Conservation (phyloP, 2,113 vertebrate genomes). For the Orcinus orca region DNA sequence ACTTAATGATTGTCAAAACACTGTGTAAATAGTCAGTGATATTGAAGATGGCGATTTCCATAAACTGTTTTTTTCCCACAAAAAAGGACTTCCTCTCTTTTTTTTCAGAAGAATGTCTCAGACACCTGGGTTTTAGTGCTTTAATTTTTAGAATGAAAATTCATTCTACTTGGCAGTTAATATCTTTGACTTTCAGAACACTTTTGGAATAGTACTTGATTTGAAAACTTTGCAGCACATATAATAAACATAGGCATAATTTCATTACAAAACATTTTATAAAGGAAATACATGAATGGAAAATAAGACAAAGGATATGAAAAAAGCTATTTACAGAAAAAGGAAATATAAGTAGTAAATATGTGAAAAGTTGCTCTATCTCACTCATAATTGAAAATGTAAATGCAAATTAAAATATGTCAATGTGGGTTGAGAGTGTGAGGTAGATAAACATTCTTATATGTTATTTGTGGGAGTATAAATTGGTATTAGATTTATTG, state of each 20-base stretch:
- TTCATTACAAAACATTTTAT: not conserved
- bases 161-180: slow-evolving; percentile 43
- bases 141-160: slow-evolving; percentile 56
- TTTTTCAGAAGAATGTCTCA: not conserved
- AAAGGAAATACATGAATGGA: not conserved
- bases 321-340: not conserved
- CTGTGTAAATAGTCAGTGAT: slow-evolving; percentile 55
- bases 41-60: slow-evolving; percentile 56
- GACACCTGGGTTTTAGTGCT: slow-evolving; percentile 61
- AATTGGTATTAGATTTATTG: slow-evolving; percentile 10
- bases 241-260: not conserved
- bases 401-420: slow-evolving; percentile 24
- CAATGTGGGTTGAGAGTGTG: not conserved
- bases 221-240: slow-evolving; percentile 17
- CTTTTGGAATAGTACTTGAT: slow-evolving; percentile 15
- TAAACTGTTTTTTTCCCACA: slow-evolving; percentile 25
- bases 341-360: not conserved
- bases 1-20: slow-evolving; percentile 53
- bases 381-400: not conserved
- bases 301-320: not conserved
- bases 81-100: slow-evolving; percentile 17
- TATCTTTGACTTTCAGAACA: slow-evolving; percentile 49
- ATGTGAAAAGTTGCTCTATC: not conserved
- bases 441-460: not conserved
- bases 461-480: not conserved